Evolutionary conservation across 1,140 invertebrate genomes (phyloP), one percentile per base, ranked within the genome.

Genomic region (Eupeodes corollae): DNA sequence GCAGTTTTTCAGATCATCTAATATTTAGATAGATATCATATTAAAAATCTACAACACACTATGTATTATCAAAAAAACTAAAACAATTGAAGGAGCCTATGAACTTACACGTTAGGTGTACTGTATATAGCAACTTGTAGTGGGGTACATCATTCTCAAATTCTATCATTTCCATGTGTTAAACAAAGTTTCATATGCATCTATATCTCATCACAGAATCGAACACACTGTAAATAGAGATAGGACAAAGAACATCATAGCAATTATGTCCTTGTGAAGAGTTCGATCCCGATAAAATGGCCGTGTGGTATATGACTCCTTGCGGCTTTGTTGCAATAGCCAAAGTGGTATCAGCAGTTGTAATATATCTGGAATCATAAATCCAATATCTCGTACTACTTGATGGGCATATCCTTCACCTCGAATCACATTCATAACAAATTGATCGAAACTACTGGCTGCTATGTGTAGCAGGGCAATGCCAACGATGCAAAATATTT

Each of bases 281-380:
- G 58, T 66, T 1, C 61, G 52, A 51, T 68, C 66, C 6, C 58
- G 50, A 10, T 64, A 53, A 26, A 68, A 68, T 1, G 66, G 65
- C 5, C 61, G 52, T 8, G 61, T 68, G 10, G 53, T 47, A 38
- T 63, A 66, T 18, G 52, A 53, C 46, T 68, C 66, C 1, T 52
- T 55, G 0, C 66, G 56, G 9, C 58, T 50, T 39, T 55, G 55
- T 1, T 58, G 53, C 37, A 73, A 57, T 40, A 69, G 56, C 63
- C 69, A 73, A 2, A 80, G 54, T 14, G 82, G 78, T 40, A 86
- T 70, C 30, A 76, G 44, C 16, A 86, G 70, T 55, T 85, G 82
- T 12, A 86, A 64, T 39, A 84, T 58, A 59, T 87, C 84, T 5
- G 83, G 83, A 42, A 84, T 70, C 83, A 86, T 85, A 52, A 87